These are phyloP conservation scores for Catharus ustulatus DNA, from an alignment of 2,797 vertebrate species.

Conservation along the genomic window DNA sequence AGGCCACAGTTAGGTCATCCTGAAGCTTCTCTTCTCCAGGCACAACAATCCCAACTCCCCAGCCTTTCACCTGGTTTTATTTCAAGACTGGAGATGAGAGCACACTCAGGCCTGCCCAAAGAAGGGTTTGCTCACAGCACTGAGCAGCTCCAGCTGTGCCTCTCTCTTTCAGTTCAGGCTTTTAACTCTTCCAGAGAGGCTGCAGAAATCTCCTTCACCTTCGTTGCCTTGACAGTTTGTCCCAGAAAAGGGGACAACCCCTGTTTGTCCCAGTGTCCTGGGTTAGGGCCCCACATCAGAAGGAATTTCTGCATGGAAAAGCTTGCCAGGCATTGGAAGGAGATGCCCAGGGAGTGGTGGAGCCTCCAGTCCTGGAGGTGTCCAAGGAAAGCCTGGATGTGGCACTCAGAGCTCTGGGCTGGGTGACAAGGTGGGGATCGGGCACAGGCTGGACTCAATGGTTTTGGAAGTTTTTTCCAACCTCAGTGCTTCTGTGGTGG, in stretches of 20 bases:
- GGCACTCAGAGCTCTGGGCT: not conserved
- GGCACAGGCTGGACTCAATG: not conserved
- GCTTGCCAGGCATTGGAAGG: not conserved
- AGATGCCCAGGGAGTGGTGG: not conserved
- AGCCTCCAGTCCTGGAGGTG: not conserved
- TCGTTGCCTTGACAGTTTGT: not conserved
- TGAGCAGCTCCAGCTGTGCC: not conserved
- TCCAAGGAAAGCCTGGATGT: fast-evolving
- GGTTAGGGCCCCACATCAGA: not conserved
- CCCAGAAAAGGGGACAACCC: not conserved
- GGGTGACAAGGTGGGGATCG: fast-evolving
- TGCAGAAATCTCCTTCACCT: not conserved
- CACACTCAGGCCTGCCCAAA: not conserved
- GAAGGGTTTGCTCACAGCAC: not conserved
- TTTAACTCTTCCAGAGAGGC: not conserved
- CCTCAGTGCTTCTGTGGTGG: not conserved
- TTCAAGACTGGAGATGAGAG: not conserved
- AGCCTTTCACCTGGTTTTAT: not conserved
- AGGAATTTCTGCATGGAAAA: not conserved
- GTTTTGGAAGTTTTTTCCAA: not conserved
- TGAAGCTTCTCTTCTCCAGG: not conserved
- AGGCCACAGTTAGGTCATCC: not conserved
- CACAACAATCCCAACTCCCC: not conserved
- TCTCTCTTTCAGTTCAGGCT: not conserved
- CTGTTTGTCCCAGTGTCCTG: not conserved